Percentiles rank a stretch among this genome's conserved stretches.
These are phyloP conservation scores for Trichoplusia ni DNA, from an alignment of 1,140 invertebrate species.

Conservation along the genomic window DNA sequence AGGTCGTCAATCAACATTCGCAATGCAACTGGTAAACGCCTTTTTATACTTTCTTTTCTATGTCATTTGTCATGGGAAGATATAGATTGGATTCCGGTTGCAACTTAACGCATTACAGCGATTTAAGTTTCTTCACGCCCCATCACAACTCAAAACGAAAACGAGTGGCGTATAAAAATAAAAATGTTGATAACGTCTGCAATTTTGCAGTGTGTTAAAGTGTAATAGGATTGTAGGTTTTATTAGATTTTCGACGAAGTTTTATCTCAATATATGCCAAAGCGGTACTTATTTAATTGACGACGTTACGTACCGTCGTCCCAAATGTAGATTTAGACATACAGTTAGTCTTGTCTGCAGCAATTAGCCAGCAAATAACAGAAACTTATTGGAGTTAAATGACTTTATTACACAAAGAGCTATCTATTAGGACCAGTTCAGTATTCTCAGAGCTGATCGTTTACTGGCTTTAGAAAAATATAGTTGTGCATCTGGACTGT, in stretches of 20 bases:
- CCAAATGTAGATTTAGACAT: too few relatives aligned
- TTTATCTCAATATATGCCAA: background rate
- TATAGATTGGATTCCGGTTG: conserved; percentile 2
- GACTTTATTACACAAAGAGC: too few relatives aligned
- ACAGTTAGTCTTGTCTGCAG: too few relatives aligned
- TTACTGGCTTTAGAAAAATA: too few relatives aligned
- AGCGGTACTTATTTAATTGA: background rate
- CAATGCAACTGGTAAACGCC: too few relatives aligned
- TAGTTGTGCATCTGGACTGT: too few relatives aligned
- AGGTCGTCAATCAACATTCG: too few relatives aligned
- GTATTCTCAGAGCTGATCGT: too few relatives aligned
- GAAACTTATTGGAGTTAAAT: too few relatives aligned
- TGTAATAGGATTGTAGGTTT: background rate
- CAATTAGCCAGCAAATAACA: too few relatives aligned
- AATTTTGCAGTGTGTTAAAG: conserved; percentile 8
- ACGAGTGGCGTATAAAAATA: conserved; percentile 16
- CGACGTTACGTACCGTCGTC: background rate
- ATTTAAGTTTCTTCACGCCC: background rate
- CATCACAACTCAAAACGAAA: background rate
- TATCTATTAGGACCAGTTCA: too few relatives aligned
- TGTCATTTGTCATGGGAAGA: conserved; percentile 8
- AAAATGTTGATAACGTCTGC: conserved; percentile 3
- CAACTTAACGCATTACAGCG: conserved; percentile 9
- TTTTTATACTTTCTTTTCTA: background rate
- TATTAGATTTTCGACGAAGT: background rate